Evolutionary conservation across 1,140 invertebrate species (phyloP).

Genomic region (Orussus abietinus): DNA sequence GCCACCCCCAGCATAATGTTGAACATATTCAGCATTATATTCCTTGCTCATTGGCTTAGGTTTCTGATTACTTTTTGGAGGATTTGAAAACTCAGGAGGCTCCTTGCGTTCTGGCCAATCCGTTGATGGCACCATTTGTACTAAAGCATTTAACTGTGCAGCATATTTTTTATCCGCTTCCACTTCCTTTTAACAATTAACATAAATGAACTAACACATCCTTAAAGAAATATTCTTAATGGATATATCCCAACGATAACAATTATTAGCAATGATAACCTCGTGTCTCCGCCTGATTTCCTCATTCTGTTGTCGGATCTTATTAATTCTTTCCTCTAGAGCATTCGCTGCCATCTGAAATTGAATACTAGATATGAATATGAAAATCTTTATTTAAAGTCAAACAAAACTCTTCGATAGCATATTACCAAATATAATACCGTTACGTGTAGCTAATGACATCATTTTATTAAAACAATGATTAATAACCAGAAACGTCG

Average conservation of each 20-base stretch:
- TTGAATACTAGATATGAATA: conserved; percentile 1
- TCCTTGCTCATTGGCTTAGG: conserved; percentile 29
- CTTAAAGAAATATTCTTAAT: conserved; percentile 13
- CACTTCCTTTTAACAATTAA: conserved; percentile 40
- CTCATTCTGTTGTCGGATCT: conserved; percentile 51
- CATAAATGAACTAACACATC: neutral
- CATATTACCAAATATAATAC: neutral
- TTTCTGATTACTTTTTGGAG: conserved; percentile 22
- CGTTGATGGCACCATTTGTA: conserved; percentile 45
- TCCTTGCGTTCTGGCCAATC: conserved; percentile 49
- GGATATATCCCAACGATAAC: neutral
- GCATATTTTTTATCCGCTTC: conserved; percentile 53
- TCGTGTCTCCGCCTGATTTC: conserved; percentile 49
- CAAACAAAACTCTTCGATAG: conserved; percentile 1
- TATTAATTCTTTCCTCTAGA: conserved; percentile 50
- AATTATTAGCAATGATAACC: conserved; percentile 27
- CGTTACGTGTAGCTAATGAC: neutral
- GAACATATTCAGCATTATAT: conserved; percentile 22
- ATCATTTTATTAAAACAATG: neutral
- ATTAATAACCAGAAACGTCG: neutral
- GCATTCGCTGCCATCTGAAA: conserved; percentile 41
- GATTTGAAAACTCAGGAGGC: conserved; percentile 40
- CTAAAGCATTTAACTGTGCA: conserved; percentile 49
- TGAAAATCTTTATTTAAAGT: conserved; percentile 4
- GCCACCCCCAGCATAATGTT: conserved; percentile 25